A percentile compares a stretch with the other conserved stretches of the same genome.
phyloP scores from a whole-genome alignment of 2,797 vertebrate genomes.

The Clarias platycephalus region DNA sequence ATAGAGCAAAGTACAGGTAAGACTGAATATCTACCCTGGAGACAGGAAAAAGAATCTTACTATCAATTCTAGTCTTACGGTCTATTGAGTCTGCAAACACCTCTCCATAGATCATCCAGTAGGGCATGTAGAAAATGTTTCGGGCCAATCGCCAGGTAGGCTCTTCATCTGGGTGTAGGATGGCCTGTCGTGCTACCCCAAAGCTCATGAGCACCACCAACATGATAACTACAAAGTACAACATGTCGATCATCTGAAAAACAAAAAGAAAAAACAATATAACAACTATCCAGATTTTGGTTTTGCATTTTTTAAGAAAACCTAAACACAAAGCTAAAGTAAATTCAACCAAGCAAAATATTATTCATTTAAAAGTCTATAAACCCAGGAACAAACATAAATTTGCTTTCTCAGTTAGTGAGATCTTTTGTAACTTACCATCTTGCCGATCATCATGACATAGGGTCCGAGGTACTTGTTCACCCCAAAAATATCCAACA shows the following conservation, averaged over 20 bases:
- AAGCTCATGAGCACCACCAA: constrained; percentile 99
- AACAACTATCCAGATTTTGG: background rate
- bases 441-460: constrained; percentile 99
- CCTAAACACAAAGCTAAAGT: background rate
- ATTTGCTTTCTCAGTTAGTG: background rate
- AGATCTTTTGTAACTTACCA: constrained; percentile 75
- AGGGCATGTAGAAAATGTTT: constrained; percentile 99
- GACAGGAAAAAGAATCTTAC: constrained; percentile 98
- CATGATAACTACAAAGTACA: constrained; percentile 99
- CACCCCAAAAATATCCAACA: constrained; percentile 98
- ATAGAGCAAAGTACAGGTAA: constrained; percentile 46
- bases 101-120: constrained; percentile 99
- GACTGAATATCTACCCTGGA: constrained; percentile 88
- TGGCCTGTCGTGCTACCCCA: constrained; percentile 95
- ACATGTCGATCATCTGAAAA: constrained; percentile 97
- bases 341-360: background rate
- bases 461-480: constrained; percentile 99
- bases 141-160: constrained; percentile 95
- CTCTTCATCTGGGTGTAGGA: constrained; percentile 95
- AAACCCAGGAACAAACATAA: background rate
- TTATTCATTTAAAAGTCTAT: background rate
- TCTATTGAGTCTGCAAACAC: constrained; percentile 99
- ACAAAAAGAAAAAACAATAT: background rate
- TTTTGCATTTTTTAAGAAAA: background rate
- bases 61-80: constrained; percentile 99